Evolutionary conservation across 1,140 invertebrate species (phyloP).

Genomic region (Bradynema listronoti): DNA sequence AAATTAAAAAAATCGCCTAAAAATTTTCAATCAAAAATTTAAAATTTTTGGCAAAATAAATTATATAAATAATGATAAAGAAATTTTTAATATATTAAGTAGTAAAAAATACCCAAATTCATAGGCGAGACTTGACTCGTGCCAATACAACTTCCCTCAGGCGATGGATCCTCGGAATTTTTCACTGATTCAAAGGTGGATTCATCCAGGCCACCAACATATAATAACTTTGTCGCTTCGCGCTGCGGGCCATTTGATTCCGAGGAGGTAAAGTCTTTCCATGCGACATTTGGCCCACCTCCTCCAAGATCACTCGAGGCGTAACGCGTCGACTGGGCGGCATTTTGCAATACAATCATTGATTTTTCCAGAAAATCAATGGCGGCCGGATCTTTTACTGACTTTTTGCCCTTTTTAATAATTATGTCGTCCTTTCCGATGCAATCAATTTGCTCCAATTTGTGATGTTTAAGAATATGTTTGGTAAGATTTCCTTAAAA

Average conservation of each 20-base stretch:
- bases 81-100: too few relatives aligned
- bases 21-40: too few relatives aligned
- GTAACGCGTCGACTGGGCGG: not conserved
- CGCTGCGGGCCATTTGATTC: not conserved
- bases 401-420: conserved; percentile 56
- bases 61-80: too few relatives aligned
- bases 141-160: too few relatives aligned
- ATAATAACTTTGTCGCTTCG: conserved; percentile 32
- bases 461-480: conserved; percentile 57
- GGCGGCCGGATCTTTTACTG: conserved; percentile 51
- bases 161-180: too few relatives aligned
- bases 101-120: too few relatives aligned
- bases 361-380: conserved; percentile 55
- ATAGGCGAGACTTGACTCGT: too few relatives aligned
- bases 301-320: not conserved
- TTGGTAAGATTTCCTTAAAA: conserved; percentile 57
- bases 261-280: not conserved
- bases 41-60: too few relatives aligned
- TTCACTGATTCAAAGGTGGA: conserved; percentile 21
- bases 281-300: not conserved
- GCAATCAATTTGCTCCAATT: conserved; percentile 51
- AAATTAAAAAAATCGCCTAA: too few relatives aligned
- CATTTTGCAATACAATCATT: conserved; percentile 47
- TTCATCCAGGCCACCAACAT: conserved; percentile 52
- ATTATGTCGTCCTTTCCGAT: conserved; percentile 58